Evolutionary conservation across 1,140 invertebrate species (phyloP).

Genomic region (Achroia grisella): DNA sequence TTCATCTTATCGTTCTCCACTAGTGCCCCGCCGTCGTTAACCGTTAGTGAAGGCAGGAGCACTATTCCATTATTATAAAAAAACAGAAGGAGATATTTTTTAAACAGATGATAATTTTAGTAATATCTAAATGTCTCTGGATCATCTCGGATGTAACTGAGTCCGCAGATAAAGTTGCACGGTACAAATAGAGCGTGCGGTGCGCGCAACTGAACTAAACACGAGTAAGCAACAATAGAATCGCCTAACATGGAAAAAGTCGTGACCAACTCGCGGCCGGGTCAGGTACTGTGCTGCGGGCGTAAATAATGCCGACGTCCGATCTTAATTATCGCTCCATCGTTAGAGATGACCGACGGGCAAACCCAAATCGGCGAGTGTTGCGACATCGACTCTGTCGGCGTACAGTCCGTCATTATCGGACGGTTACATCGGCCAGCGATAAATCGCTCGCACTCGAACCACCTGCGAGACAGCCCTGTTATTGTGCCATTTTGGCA

Average conservation of each 20-base stretch:
- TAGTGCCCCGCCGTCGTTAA: too few species aligned
- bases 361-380: conserved; percentile 56
- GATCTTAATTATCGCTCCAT: conserved; percentile 69
- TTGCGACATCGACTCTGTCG: conserved; percentile 51
- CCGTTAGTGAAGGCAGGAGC: too few species aligned
- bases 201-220: conserved; percentile 35
- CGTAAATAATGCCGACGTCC: conserved; percentile 68
- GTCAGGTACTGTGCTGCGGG: conserved; percentile 57
- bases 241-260: conserved; percentile 63
- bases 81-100: too few species aligned
- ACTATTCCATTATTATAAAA: too few species aligned
- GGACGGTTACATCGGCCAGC: conserved; percentile 46
- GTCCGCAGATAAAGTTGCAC: conserved; percentile 15
- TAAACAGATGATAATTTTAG: too few species aligned
- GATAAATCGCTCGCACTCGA: conserved; percentile 45
- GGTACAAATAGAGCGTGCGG: conserved; percentile 28
- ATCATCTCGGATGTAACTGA: too few species aligned
- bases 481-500: conserved; percentile 58
- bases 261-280: conserved; percentile 55
- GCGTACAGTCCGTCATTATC: conserved; percentile 37
- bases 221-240: conserved; percentile 59
- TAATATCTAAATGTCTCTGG: conserved; percentile 11
- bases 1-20: too few species aligned
- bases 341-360: conserved; percentile 66
- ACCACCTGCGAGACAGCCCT: conserved; percentile 45